A percentile compares a stretch with the other conserved stretches of the same genome.
These are phyloP conservation scores for Ischnus inquisitorius DNA, from an alignment of 2,888 invertebrate species.

Conservation along the genomic window DNA sequence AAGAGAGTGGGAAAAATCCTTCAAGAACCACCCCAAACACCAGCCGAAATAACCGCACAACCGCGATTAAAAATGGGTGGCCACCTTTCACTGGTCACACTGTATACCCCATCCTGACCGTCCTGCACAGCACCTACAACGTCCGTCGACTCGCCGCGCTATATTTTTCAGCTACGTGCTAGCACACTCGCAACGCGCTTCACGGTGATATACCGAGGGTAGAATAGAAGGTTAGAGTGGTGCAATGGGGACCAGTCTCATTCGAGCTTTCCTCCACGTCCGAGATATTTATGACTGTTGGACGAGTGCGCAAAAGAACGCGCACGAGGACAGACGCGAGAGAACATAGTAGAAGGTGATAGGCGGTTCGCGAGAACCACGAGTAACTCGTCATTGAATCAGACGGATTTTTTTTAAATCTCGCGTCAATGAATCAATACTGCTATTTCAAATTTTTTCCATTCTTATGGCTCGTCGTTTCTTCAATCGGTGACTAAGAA, in stretches of 20 bases:
- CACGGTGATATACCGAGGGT: slow-evolving; percentile 46
- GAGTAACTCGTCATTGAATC: slow-evolving; percentile 46
- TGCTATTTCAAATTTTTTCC: too few relatives aligned
- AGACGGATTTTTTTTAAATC: slow-evolving; percentile 24
- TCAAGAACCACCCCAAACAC: too few relatives aligned
- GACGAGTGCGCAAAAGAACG: slow-evolving; percentile 15
- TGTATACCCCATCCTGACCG: slow-evolving; percentile 15
- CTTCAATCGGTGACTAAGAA: too few relatives aligned
- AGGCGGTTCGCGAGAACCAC: not conserved
- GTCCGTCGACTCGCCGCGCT: slow-evolving; percentile 20
- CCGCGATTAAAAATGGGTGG: too few relatives aligned
- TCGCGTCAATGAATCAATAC: not conserved
- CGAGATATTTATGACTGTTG: slow-evolving; percentile 63
- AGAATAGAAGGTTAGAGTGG: slow-evolving; percentile 41
- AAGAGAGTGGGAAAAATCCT: too few relatives aligned
- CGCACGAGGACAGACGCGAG: slow-evolving; percentile 33
- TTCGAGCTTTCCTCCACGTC: slow-evolving; percentile 62
- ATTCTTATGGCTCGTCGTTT: too few relatives aligned
- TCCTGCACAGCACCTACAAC: slow-evolving; percentile 1
- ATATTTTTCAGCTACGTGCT: slow-evolving; percentile 58
- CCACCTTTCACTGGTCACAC: too few relatives aligned
- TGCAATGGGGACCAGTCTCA: slow-evolving; percentile 48
- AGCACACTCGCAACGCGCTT: slow-evolving; percentile 32
- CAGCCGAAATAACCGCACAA: too few relatives aligned
- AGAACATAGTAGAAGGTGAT: slow-evolving; percentile 24